Base-by-base conservation (phyloP, 2,888 invertebrate genomes). In the Drosophila mercatorum region DNA sequence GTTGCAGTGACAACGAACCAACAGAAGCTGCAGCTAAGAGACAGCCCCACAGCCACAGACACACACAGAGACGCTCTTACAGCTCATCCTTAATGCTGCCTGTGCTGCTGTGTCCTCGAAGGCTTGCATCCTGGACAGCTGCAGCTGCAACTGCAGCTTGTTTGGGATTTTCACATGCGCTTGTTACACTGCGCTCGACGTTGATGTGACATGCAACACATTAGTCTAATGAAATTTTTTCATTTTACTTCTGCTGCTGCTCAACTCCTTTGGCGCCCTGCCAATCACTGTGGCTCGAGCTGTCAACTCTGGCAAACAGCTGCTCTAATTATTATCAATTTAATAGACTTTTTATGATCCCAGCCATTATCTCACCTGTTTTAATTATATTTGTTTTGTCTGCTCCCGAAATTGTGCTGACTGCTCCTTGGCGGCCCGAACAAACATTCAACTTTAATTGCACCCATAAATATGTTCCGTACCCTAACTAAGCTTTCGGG, bases 201-300 rank as follows among this genome's bases (percentile, higher is more conserved):
- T 89, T 89, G 84, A 89, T 84, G 81, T 79, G 89, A 87, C 84
- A 65, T 87, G 81, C 76, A 89, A 84, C 89, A 84, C 89, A 84
- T 89, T 84, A 84, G 89, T 62, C 84, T 83, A 84, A 84, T 89
- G 84, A 84, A 87, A 87, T 70, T 88, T 83, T 36, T 28, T 11
- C 28, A 10, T 4, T 51, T 17, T 53, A 4, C 31, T 51, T 36
- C 26, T 10, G 22, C 10, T 22, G 5, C 36, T 38, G 22, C 34
- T 28, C 41, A 36, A 26, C 41, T 41, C 46, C 41, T 6, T 38
- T 46, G 36, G 55, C 62, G 31, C 31, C 60, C 49, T 55, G 77
- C 57, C 77, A 67, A 71, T 71, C 64, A 52, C 63, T 61, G 65
- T 64, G 70, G 70, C 57, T 60, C n/a, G 60, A 49, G 40, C 49